These are phyloP conservation scores for rabbit (Oryctolagus cuniculus) DNA, from an alignment of 2,113 vertebrate genomes.

Conservation along the genomic window DNA sequence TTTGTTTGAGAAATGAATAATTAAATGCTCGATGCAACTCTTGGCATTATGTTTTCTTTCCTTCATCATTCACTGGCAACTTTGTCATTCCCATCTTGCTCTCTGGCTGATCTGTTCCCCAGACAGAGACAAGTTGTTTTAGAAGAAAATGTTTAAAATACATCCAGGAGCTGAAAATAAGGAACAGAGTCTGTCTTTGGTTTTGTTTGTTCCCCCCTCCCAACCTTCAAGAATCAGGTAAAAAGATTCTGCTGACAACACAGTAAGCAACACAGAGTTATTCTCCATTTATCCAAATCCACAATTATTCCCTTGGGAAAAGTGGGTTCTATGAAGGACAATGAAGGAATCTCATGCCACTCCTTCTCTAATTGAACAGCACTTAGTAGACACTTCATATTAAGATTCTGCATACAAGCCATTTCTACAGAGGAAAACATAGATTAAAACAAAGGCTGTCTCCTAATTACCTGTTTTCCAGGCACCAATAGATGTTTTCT, in stretches of 20 bases:
- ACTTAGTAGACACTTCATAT: not conserved
- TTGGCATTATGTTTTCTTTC: not conserved
- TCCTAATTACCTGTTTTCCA: not conserved
- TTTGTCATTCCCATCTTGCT: not conserved
- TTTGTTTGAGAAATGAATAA: constrained; percentile 46
- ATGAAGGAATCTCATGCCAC: not conserved
- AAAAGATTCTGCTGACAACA: not conserved
- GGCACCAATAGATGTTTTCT: not conserved
- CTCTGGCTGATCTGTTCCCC: constrained; percentile 17
- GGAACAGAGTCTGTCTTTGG: constrained; percentile 61
- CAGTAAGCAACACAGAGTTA: constrained; percentile 49
- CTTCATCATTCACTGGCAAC: constrained; percentile 14
- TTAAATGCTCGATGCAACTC: not conserved
- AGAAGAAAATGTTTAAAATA: constrained; percentile 61
- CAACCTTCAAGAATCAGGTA: constrained; percentile 31
- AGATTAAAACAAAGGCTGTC: not conserved
- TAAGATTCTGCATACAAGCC: not conserved
- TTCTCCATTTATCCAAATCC: constrained; percentile 49
- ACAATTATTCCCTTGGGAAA: not conserved
- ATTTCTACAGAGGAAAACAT: not conserved
- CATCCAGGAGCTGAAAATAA: constrained; percentile 25
- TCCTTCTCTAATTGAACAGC: not conserved
- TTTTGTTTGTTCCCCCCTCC: constrained; percentile 41
- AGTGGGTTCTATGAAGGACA: not conserved
- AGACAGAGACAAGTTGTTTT: constrained; percentile 33